A percentile compares a stretch with the other conserved stretches of the same genome.
phyloP scores from a whole-genome alignment of 2,888 invertebrate genomes.

The Tuta absoluta region DNA sequence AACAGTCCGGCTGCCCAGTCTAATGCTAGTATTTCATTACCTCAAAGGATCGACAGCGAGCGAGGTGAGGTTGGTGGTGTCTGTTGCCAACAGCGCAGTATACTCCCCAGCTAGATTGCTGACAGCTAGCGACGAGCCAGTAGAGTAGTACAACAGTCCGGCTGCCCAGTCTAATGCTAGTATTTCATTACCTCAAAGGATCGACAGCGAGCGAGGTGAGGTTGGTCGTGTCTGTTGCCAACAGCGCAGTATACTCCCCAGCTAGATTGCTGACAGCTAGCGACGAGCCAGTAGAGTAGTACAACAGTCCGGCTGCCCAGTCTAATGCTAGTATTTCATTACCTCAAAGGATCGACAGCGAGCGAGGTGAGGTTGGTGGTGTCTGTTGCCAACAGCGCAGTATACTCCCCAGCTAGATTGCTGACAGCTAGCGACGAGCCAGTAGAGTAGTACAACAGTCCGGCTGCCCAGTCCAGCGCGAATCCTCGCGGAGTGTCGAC shows the following conservation, averaged over 20 bases:
- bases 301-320: conserved; percentile 86
- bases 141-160: conserved; percentile 87
- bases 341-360: conserved; percentile 24
- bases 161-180: conserved; percentile 91
- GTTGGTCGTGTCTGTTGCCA: conserved; percentile 15
- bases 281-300: conserved; percentile 83
- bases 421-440: conserved; percentile 84
- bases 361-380: conserved; percentile 23
- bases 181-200: conserved; percentile 14
- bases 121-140: conserved; percentile 83
- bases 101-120: conserved; percentile 88
- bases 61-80: conserved; percentile 20
- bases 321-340: not conserved
- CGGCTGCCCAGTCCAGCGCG: conserved; percentile 91
- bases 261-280: conserved; percentile 87
- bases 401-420: conserved; percentile 87
- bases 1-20: conserved; percentile 91
- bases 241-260: conserved; percentile 82
- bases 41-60: conserved; percentile 23
- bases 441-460: conserved; percentile 87
- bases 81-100: conserved; percentile 38
- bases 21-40: conserved; percentile 72
- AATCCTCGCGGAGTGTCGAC: conserved; percentile 84
- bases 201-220: conserved; percentile 25
- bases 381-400: conserved; percentile 14